A percentile compares a stretch with the other conserved stretches of the same genome.
Evolutionary conservation across 2,113 vertebrate genomes (phyloP).

Genomic region (Platanista minor): DNA sequence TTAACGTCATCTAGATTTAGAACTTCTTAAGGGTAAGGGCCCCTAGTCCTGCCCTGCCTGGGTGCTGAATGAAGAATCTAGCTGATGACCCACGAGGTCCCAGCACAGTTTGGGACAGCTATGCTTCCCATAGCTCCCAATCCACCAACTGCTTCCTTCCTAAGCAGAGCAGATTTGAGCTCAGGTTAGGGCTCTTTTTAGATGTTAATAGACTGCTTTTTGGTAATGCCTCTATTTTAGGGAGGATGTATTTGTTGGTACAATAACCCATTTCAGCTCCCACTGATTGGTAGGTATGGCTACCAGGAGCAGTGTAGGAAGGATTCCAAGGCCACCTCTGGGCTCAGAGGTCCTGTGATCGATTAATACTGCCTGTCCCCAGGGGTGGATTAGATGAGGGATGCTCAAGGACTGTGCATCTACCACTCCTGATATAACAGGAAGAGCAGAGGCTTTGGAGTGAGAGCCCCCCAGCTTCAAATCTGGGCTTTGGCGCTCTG

Average conservation of each 20-base stretch:
- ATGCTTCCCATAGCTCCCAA: not conserved
- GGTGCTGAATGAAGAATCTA: not conserved
- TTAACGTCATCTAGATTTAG: constrained; percentile 10
- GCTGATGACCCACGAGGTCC: not conserved
- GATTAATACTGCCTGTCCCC: not conserved
- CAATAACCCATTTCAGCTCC: not conserved
- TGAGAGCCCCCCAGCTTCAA: not conserved
- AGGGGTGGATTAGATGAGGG: not conserved
- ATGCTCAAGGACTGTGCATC: not conserved
- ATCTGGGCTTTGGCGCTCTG: not conserved
- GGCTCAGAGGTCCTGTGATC: not conserved
- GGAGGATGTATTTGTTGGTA: not conserved
- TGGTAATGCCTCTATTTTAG: not conserved
- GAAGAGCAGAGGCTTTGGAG: not conserved
- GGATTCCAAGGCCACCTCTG: not conserved
- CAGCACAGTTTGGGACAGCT: not conserved
- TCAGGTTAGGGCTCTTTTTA: not conserved
- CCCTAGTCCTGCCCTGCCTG: not conserved
- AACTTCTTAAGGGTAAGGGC: not conserved
- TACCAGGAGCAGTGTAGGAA: not conserved
- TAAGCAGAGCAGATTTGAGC: not conserved
- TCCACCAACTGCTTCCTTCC: not conserved
- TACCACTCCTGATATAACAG: not conserved
- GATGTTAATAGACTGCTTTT: not conserved
- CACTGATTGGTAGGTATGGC: not conserved